phyloP scores from a whole-genome alignment of 2,797 vertebrate genomes.

The Caiman crocodilus region DNA sequence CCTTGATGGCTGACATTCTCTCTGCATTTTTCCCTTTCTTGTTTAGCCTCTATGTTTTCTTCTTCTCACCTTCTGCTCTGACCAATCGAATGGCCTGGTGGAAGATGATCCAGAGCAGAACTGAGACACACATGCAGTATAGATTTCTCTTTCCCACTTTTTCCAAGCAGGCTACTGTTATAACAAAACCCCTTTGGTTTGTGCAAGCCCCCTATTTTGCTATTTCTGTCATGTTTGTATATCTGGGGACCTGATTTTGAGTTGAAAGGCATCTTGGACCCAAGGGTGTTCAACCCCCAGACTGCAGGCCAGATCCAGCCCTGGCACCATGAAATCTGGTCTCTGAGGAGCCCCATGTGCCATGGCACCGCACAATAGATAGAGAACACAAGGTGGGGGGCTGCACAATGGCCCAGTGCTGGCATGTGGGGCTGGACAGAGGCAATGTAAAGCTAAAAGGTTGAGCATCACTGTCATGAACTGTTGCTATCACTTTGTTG shows the following conservation, averaged over 20 bases:
- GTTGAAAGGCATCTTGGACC: background rate
- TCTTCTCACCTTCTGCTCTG: background rate
- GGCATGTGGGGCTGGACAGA: too few species aligned
- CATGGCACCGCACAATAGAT: too few species aligned
- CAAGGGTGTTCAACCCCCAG: too few species aligned
- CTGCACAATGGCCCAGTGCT: too few species aligned
- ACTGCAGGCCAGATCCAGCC: too few species aligned
- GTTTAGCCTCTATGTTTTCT: background rate
- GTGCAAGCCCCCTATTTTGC: background rate
- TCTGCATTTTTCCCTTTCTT: background rate
- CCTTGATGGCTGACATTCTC: background rate
- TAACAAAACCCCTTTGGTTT: background rate
- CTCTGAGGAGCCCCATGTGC: too few species aligned
- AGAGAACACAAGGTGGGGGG: too few species aligned
- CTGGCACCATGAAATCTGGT: too few species aligned
- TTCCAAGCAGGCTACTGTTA: background rate
- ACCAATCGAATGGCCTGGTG: background rate
- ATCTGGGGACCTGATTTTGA: background rate
- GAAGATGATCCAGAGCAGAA: background rate
- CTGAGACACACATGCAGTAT: background rate
- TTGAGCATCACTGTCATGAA: background rate
- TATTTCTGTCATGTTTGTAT: background rate
- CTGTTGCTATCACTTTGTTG: background rate
- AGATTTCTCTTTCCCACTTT: background rate
- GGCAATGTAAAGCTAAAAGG: too few species aligned